phyloP scores from a whole-genome alignment of 2,113 vertebrate genomes.

The Lethenteron reissneri region DNA sequence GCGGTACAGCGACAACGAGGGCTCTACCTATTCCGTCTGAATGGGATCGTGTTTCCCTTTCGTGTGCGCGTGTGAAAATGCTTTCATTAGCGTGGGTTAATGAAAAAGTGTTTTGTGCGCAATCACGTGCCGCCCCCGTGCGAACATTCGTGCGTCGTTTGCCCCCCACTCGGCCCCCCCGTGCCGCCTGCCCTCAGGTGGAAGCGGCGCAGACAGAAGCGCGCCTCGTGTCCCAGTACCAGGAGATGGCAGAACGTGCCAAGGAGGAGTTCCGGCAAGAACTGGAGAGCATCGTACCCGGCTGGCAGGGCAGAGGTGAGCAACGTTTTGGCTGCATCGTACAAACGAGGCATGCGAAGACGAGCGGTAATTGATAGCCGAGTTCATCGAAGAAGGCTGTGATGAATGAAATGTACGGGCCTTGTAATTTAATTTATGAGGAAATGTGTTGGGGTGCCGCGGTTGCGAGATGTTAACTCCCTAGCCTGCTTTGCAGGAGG shows the following conservation, averaged over 20 bases:
- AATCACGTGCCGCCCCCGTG: background rate
- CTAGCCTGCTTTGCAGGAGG: too few relatives aligned
- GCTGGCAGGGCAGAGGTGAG: constrained; percentile 88
- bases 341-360: too few relatives aligned
- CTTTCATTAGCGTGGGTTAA: background rate
- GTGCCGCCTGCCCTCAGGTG: constrained; percentile 26
- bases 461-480: too few relatives aligned
- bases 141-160: background rate
- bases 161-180: background rate
- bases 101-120: background rate
- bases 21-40: background rate
- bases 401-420: too few relatives aligned
- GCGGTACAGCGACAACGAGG: too few relatives aligned
- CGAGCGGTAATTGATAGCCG: too few relatives aligned
- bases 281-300: constrained; percentile 61
- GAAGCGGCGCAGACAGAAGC: constrained; percentile 63
- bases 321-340: constrained; percentile 9
- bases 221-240: constrained; percentile 72
- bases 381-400: too few relatives aligned
- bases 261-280: constrained; percentile 66
- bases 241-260: constrained; percentile 62
- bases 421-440: too few relatives aligned
- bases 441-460: too few relatives aligned
- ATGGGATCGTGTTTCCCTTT: background rate
- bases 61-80: background rate